phyloP scores from a whole-genome alignment of 2,797 vertebrate species.

The Hydrolagus colliei region DNA sequence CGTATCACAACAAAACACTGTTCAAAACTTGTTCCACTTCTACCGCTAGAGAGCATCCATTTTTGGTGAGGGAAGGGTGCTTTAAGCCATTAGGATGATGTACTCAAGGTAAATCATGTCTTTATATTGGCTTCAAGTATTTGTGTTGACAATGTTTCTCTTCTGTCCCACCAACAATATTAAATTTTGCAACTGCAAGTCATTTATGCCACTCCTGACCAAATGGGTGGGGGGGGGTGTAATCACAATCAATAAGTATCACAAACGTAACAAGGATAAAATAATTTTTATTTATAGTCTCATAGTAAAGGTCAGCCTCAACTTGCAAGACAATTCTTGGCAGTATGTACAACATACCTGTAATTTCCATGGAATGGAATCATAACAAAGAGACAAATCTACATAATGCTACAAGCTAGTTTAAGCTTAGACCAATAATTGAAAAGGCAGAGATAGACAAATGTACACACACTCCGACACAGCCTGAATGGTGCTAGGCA shows the following conservation, averaged over 20 bases:
- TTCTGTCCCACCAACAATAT: no score
- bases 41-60: no score
- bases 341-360: slow-evolving; percentile 98
- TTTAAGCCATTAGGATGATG: no score
- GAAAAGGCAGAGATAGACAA: slow-evolving; percentile 59
- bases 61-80: no score
- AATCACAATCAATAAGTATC: not conserved
- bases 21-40: no score
- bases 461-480: slow-evolving; percentile 52
- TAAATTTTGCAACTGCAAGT: no score
- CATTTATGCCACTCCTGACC: no score
- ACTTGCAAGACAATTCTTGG: slow-evolving; percentile 89
- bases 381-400: slow-evolving; percentile 59
- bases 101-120: no score
- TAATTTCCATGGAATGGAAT: slow-evolving; percentile 84
- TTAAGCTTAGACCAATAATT: slow-evolving; percentile 62
- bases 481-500: slow-evolving; percentile 27
- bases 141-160: no score
- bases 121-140: no score
- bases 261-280: slow-evolving; percentile 70
- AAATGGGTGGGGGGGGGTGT: no score
- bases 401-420: slow-evolving; percentile 62
- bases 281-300: slow-evolving; percentile 93
- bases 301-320: slow-evolving; percentile 93
- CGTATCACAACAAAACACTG: no score